A percentile compares a stretch with the other conserved stretches of the same genome.
Evolutionary conservation across 2,797 vertebrate species (phyloP).

Genomic region (Pipistrellus kuhlii): DNA sequence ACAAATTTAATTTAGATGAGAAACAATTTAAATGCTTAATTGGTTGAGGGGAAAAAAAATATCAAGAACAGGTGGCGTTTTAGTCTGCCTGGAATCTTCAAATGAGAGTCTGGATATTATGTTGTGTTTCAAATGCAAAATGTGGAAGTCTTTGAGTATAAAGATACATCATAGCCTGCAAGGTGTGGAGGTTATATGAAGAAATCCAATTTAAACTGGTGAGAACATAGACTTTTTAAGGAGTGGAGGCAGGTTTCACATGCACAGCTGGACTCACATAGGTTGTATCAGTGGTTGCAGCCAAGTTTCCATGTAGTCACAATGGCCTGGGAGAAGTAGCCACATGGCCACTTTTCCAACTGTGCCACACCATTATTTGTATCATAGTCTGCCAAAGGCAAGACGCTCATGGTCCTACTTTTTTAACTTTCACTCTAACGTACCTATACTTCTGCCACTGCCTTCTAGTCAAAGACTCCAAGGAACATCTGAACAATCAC

Average conservation of each 20-base stretch:
- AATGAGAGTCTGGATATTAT: conserved; percentile 70
- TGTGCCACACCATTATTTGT: conserved; percentile 75
- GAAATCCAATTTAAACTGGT: conserved; percentile 72
- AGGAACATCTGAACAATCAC: neutral
- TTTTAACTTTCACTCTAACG: neutral
- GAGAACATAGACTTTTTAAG: conserved; percentile 69
- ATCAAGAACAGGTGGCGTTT: conserved; percentile 83
- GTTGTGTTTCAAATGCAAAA: conserved; percentile 84
- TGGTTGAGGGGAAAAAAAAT: conserved; percentile 68
- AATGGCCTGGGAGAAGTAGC: conserved; percentile 82
- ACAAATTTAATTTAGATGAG: conserved; percentile 84
- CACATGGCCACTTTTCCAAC: conserved; percentile 79
- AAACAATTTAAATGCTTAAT: conserved; percentile 87
- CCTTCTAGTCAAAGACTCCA: neutral
- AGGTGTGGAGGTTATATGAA: neutral
- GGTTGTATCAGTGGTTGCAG: conserved; percentile 74
- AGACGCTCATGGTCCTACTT: conserved; percentile 77
- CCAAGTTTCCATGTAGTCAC: conserved; percentile 71
- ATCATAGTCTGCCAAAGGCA: conserved; percentile 79
- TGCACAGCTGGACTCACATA: conserved; percentile 64
- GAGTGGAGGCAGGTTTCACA: conserved; percentile 69
- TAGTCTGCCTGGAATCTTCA: conserved; percentile 83
- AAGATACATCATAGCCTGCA: conserved; percentile 74
- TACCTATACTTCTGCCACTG: neutral
- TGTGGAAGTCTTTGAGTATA: conserved; percentile 66